Evolutionary conservation across 2,888 invertebrate species (phyloP).

Genomic region (Galerucella nymphaeae): DNA sequence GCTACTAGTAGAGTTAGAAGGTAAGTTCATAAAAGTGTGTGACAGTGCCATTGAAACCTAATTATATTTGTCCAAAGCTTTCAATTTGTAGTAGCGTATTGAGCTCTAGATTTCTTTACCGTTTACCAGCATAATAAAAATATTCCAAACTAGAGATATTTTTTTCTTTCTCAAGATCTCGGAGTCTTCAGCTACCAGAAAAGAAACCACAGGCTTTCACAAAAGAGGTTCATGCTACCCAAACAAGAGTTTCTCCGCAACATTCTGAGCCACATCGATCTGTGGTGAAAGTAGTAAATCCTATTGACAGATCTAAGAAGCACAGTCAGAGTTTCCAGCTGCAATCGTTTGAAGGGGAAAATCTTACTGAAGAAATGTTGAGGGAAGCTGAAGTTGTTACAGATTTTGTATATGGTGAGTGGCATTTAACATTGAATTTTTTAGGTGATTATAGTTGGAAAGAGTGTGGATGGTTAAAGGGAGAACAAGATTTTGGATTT

Average conservation of each 20-base stretch:
- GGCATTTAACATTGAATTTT: not conserved
- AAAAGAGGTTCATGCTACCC: conserved; percentile 44
- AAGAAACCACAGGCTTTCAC: conserved; percentile 55
- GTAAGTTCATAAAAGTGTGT: conserved; percentile 3
- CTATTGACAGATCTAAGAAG: conserved; percentile 53
- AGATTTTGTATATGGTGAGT: conserved; percentile 66
- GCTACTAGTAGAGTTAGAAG: conserved; percentile 31
- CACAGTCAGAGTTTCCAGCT: conserved; percentile 30
- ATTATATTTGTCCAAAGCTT: no score
- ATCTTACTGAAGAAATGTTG: conserved; percentile 65
- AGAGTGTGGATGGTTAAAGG: no score
- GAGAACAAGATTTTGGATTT: no score
- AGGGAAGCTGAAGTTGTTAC: conserved; percentile 70
- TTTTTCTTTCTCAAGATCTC: conserved; percentile 60
- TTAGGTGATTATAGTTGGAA: no score
- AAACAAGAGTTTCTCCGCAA: conserved; percentile 61
- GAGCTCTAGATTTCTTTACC: no score
- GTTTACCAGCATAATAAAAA: no score
- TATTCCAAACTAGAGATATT: no score
- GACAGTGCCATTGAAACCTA: no score
- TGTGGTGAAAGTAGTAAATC: conserved; percentile 61
- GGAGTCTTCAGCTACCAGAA: conserved; percentile 75
- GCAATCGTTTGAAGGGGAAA: conserved; percentile 42
- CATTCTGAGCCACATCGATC: conserved; percentile 61
- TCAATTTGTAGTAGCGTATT: no score